Evolutionary conservation across 2,113 vertebrate species (phyloP).

Genomic region (Eolophus roseicapilla): DNA sequence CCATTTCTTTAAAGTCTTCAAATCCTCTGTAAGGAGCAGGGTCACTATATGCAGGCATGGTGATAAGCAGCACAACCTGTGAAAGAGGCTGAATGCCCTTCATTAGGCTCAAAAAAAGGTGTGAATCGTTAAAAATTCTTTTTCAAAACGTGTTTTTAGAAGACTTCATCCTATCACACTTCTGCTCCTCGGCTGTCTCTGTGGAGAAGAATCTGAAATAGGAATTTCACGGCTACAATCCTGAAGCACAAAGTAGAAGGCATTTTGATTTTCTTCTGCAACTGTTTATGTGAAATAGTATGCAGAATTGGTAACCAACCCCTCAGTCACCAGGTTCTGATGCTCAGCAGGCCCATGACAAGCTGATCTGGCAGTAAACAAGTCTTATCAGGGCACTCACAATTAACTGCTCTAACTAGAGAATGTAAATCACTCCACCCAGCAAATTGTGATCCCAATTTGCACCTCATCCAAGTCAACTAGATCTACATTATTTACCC

Average conservation of each 20-base stretch:
- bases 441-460: slow-evolving; percentile 75
- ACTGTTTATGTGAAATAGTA: background rate
- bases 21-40: background rate
- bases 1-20: background rate
- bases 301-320: background rate
- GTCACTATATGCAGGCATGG: background rate
- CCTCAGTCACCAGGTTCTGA: background rate
- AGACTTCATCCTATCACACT: background rate
- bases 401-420: slow-evolving; percentile 71
- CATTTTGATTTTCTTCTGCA: background rate
- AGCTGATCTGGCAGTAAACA: slow-evolving; percentile 58
- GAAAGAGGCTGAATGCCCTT: background rate
- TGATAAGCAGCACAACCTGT: background rate
- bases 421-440: slow-evolving; percentile 78
- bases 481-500: slow-evolving; percentile 80
- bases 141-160: accelerated
- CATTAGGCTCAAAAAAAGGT: background rate
- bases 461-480: slow-evolving; percentile 85
- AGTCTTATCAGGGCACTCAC: slow-evolving; percentile 59
- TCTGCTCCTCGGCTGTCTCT: background rate
- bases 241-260: background rate
- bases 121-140: background rate
- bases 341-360: slow-evolving; percentile 20
- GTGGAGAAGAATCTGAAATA: accelerated
- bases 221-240: background rate